phyloP scores from a whole-genome alignment of 1,140 invertebrate genomes.

The Papilio polyxenes region DNA sequence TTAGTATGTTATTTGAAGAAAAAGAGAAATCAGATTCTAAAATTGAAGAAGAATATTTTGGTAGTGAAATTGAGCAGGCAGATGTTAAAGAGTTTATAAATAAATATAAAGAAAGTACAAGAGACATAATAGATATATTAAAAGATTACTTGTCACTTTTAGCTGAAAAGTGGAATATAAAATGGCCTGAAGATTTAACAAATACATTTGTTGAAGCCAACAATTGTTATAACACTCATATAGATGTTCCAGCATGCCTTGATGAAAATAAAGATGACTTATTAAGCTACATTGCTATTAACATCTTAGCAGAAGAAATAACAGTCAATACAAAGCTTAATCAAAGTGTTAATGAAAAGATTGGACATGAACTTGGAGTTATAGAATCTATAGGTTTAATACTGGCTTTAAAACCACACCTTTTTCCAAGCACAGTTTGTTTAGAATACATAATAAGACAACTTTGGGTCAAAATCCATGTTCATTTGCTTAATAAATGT shows the following conservation, averaged over 20 bases:
- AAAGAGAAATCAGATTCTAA: conserved; percentile 71
- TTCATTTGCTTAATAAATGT: conserved; percentile 69
- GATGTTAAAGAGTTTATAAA: conserved; percentile 85
- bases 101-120: conserved; percentile 76
- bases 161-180: conserved; percentile 81
- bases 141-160: conserved; percentile 82
- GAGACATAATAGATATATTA: conserved; percentile 84
- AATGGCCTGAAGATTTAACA: conserved; percentile 84
- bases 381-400: conserved; percentile 71
- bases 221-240: conserved; percentile 79
- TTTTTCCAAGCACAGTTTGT: conserved; percentile 62
- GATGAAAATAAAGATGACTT: conserved; percentile 78
- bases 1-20: conserved; percentile 83
- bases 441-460: conserved; percentile 67
- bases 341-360: conserved; percentile 58
- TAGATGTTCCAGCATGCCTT: conserved; percentile 80
- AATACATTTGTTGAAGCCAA: conserved; percentile 83
- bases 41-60: conserved; percentile 82
- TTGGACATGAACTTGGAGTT: conserved; percentile 60
- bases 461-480: conserved; percentile 75
- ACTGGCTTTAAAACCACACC: conserved; percentile 74
- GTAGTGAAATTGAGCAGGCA: conserved; percentile 82
- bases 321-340: conserved; percentile 81
- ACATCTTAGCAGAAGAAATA: conserved; percentile 84
- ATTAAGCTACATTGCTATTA: conserved; percentile 81